These are phyloP conservation scores for Mongoloraphidia duomilia DNA, from an alignment of 2,888 invertebrate genomes.

Conservation along the genomic window DNA sequence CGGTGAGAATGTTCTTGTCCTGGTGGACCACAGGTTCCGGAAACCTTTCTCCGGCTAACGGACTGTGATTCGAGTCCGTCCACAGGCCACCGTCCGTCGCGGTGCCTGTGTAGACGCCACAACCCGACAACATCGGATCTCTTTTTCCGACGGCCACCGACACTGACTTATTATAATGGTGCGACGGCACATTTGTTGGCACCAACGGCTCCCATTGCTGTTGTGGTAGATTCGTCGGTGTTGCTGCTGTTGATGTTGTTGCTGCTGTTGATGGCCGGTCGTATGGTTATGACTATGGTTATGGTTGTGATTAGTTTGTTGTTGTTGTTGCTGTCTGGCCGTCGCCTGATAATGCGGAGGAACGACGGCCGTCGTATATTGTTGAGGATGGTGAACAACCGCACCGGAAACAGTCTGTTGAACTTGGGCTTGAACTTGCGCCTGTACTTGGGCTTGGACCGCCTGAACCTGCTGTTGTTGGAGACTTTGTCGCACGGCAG, in stretches of 20 bases:
- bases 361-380: not conserved
- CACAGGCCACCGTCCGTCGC: slow-evolving; percentile 26
- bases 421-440: not conserved
- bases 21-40: slow-evolving; percentile 6
- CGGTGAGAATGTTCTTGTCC: slow-evolving; percentile 29
- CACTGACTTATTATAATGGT: slow-evolving; percentile 12
- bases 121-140: slow-evolving; percentile 22
- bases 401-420: not conserved
- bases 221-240: slow-evolving; percentile 12
- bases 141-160: slow-evolving; percentile 6
- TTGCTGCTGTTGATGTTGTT: slow-evolving; percentile 22
- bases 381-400: not conserved
- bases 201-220: slow-evolving; percentile 19
- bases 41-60: slow-evolving; percentile 22
- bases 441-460: not conserved
- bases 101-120: slow-evolving; percentile 20
- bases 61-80: slow-evolving; percentile 27
- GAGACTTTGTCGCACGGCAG: not conserved
- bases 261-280: slow-evolving; percentile 12
- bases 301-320: slow-evolving; percentile 1
- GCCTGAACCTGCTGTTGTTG: not conserved
- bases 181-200: slow-evolving; percentile 14
- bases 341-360: slow-evolving; percentile 4
- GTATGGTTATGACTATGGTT: slow-evolving; percentile 6
- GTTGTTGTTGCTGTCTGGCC: slow-evolving; percentile 17